These are phyloP conservation scores for Drosophila gaucha DNA, from an alignment of 2,888 invertebrate species.

Conservation along the genomic window DNA sequence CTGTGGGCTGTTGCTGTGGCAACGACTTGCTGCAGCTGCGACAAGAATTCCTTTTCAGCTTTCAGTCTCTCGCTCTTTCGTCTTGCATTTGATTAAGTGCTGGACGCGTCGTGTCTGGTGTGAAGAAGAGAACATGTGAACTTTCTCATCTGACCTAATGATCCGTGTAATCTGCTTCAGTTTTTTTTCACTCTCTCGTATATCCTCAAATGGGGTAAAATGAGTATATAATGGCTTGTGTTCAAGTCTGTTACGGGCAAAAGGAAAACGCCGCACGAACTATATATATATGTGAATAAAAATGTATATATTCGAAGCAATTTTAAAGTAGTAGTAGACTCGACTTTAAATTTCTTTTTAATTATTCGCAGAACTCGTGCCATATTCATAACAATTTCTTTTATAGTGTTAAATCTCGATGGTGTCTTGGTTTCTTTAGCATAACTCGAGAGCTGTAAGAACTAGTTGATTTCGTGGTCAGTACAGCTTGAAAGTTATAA, in stretches of 20 bases:
- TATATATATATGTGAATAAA: neutral
- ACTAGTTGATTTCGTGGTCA: too few species aligned
- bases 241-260: neutral
- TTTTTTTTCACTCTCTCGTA: slow-evolving; percentile 2
- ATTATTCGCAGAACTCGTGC: too few species aligned
- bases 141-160: slow-evolving; percentile 75
- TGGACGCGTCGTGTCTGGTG: slow-evolving; percentile 68
- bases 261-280: too few species aligned
- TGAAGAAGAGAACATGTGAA: slow-evolving; percentile 63
- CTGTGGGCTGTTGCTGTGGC: neutral
- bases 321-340: too few species aligned
- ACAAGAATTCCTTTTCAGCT: slow-evolving; percentile 17
- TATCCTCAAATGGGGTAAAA: neutral
- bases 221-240: neutral
- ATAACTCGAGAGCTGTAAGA: too few species aligned
- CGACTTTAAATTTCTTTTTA: too few species aligned
- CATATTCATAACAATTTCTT: too few species aligned
- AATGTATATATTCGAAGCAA: too few species aligned
- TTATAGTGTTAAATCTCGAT: too few species aligned
- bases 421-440: too few species aligned
- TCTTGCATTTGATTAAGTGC: slow-evolving; percentile 73
- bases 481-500: too few species aligned
- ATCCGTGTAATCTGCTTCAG: slow-evolving; percentile 71
- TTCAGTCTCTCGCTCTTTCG: slow-evolving; percentile 10
- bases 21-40: slow-evolving; percentile 19